These are phyloP conservation scores for Phortica okadai DNA, from an alignment of 2,888 invertebrate species.

Conservation along the genomic window DNA sequence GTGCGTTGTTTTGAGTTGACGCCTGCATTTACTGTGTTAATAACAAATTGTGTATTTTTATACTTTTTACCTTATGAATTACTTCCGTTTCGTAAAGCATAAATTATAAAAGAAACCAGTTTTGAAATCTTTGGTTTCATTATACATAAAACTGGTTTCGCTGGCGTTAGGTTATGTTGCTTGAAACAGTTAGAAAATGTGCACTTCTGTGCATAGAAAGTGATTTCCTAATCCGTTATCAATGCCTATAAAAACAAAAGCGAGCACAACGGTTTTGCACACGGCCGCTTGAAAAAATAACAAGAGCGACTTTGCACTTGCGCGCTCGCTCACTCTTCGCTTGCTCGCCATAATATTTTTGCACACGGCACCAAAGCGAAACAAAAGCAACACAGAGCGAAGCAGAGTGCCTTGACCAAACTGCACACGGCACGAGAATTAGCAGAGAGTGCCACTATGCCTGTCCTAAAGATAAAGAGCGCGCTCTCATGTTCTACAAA, in stretches of 20 bases:
- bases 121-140: conserved; percentile 37
- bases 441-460: neutral
- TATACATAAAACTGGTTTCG: conserved; percentile 15
- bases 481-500: too few relatives aligned
- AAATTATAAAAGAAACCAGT: conserved; percentile 24
- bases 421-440: conserved; percentile 56
- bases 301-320: conserved; percentile 4
- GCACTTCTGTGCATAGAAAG: too few relatives aligned
- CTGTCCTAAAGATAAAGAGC: neutral
- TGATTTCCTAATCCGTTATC: conserved; percentile 11
- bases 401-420: conserved; percentile 3
- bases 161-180: neutral
- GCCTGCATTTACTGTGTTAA: neutral
- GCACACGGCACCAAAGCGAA: conserved; percentile 53
- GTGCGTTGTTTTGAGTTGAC: too few relatives aligned
- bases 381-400: conserved; percentile 27
- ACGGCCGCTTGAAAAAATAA: conserved; percentile 10
- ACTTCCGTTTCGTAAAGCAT: conserved; percentile 24
- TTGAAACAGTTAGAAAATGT: neutral
- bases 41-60: neutral
- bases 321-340: neutral
- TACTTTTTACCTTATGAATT: conserved; percentile 2
- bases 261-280: conserved; percentile 6
- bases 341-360: conserved; percentile 38
- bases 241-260: neutral